Base-by-base conservation (phyloP, 92 coral and sea anemone species). In the Porites rus region DNA sequence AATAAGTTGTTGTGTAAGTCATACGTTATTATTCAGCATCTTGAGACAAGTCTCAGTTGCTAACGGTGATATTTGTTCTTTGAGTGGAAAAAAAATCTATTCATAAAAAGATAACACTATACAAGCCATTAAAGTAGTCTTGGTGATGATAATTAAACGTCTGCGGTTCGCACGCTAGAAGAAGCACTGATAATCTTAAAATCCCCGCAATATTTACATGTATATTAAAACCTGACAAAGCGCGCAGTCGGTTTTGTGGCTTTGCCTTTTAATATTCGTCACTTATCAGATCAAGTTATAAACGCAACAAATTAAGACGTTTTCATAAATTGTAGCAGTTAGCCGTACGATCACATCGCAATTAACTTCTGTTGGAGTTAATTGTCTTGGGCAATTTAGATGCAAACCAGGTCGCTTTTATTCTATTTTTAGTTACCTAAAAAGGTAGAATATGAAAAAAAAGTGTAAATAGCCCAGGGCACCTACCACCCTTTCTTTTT, bases 371-470 rank as follows among this genome's bases (percentile, higher is more conserved):
- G 51, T 60, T 60, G 69, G 31, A 61, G n/a, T 7, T 76, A 58
- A 76, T 76, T 60, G 31, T 76, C 38, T 76, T 4, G 2, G 8
- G 65, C 61, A 56, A 75, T 75, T 43, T 52, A 75, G 54, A 52
- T 56, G 67, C 51, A 59, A 58, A 76, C 62, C 80, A 14, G 80
- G 51, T 53, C 14, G 59, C 25, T 76, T 76, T 25, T 16, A 20
- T 62, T 62, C n/a, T 14, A 56, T 56, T 56, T 54, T 56, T 46
- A 56, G 56, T 56, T 75, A 21, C 31, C 13, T 20, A 20, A 51
- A 20, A 2, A 17, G 24, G 31, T 54, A 6, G 8, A 11, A 10
- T n/a, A 51, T 20, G 22, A 75, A 21, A 54, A 12, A 12, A 56
- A 14, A 56, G 61, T 10, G 61, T 56, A 56, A 56, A 56, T 56